phyloP scores from a whole-genome alignment of 2,888 invertebrate genomes.

The Deilephila porcellus region DNA sequence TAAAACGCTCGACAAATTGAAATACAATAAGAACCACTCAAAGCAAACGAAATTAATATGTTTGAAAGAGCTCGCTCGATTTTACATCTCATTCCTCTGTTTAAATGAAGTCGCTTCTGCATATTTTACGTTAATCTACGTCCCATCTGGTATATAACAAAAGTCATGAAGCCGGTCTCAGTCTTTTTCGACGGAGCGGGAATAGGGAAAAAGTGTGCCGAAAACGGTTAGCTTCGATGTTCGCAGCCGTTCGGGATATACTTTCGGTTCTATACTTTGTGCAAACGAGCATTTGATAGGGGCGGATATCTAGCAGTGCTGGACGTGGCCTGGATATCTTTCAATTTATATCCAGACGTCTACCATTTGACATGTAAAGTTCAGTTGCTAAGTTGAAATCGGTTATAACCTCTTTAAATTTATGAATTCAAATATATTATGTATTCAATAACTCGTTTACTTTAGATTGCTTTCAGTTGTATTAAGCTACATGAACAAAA shows the following conservation, averaged over 20 bases:
- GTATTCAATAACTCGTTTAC: too few relatives aligned
- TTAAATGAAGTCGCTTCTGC: conserved; percentile 27
- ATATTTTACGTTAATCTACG: conserved; percentile 27
- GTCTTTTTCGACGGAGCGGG: conserved; percentile 78
- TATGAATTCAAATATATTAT: too few relatives aligned
- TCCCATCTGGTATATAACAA: conserved; percentile 60
- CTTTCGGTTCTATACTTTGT: conserved; percentile 76
- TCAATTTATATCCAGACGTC: neutral
- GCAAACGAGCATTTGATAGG: conserved; percentile 82
- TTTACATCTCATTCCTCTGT: conserved; percentile 23
- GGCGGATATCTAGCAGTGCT: conserved; percentile 54
- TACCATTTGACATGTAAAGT: neutral
- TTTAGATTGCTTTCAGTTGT: too few relatives aligned
- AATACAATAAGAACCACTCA: conserved; percentile 14
- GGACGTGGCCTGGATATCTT: conserved; percentile 43
- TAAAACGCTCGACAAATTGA: neutral
- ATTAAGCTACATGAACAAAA: too few relatives aligned
- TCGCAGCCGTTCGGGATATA: conserved; percentile 70
- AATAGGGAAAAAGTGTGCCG: conserved; percentile 80
- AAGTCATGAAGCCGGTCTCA: conserved; percentile 79
- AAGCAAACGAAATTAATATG: conserved; percentile 20
- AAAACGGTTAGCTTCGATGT: conserved; percentile 73
- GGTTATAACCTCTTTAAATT: too few relatives aligned
- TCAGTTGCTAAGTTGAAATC: too few relatives aligned
- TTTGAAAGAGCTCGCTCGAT: conserved; percentile 8